Conservation (phyloP, 2,888 invertebrate genomes). For the Ecdyonurus torrentis region DNA sequence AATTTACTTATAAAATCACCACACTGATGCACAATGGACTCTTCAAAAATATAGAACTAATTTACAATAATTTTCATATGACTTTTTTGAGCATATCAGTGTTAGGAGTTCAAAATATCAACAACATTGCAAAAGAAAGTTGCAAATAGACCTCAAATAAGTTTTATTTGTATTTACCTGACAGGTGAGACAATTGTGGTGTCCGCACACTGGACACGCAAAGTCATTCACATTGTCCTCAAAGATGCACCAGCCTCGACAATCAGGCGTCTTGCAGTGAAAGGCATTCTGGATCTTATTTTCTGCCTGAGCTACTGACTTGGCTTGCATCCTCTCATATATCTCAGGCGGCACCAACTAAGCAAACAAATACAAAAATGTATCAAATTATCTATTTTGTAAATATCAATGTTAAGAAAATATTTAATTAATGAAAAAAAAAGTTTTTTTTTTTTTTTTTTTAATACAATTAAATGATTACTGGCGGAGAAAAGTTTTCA, state of each 20-base stretch:
- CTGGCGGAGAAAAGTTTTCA: no score
- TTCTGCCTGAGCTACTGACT: slow-evolving; percentile 66
- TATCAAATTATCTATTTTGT: neutral
- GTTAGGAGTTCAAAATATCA: neutral
- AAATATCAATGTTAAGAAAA: neutral
- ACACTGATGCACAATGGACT: no score
- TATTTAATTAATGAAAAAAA: neutral
- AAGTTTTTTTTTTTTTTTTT: neutral
- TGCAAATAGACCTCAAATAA: no score
- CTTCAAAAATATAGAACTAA: no score
- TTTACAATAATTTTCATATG: no score
- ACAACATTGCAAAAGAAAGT: neutral
- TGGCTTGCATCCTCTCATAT: slow-evolving; percentile 63
- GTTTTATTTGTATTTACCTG: slow-evolving; percentile 56
- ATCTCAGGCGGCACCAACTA: slow-evolving; percentile 50
- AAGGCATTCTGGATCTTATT: slow-evolving; percentile 62
- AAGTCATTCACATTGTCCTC: slow-evolving; percentile 75
- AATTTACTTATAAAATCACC: no score
- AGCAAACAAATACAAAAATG: slow-evolving; percentile 10
- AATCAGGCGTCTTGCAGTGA: slow-evolving; percentile 81
- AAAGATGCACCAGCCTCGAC: slow-evolving; percentile 76
- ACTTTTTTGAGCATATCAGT: no score
- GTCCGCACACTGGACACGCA: slow-evolving; percentile 65
- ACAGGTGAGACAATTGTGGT: slow-evolving; percentile 69
- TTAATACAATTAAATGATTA: neutral